A percentile compares a stretch with the other conserved stretches of the same genome.
Evolutionary conservation across 2,113 vertebrate species (phyloP).

Genomic region (Chloroceryle aenea): DNA sequence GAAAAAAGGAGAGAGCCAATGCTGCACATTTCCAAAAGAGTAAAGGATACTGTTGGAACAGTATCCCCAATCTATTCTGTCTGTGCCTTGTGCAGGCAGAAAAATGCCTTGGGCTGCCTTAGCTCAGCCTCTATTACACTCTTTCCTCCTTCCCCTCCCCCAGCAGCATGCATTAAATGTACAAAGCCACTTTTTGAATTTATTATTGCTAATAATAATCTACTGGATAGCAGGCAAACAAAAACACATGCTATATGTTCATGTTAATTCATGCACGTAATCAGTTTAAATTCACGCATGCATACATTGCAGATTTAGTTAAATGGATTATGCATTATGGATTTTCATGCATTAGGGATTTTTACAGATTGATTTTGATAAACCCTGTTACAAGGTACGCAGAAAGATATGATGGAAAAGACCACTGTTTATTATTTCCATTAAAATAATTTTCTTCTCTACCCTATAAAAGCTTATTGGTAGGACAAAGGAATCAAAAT

Average conservation of each 20-base stretch:
- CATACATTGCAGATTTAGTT: background rate
- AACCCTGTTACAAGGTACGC: background rate
- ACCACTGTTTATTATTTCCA: background rate
- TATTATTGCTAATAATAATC: conserved; percentile 37
- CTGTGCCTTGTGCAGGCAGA: conserved; percentile 51
- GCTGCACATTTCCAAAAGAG: conserved; percentile 29
- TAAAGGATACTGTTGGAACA: conserved; percentile 50
- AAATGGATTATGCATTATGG: background rate
- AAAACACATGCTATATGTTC: background rate
- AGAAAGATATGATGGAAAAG: background rate
- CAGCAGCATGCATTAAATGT: background rate
- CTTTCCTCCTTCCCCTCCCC: conserved; percentile 34
- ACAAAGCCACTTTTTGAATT: conserved; percentile 36
- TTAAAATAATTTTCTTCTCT: background rate
- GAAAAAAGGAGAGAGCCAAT: conserved; percentile 22
- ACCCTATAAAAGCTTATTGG: background rate
- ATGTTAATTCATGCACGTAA: background rate
- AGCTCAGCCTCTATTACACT: conserved; percentile 38
- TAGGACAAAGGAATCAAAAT: background rate
- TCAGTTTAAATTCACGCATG: background rate
- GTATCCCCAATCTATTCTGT: conserved; percentile 20
- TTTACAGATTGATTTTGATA: background rate
- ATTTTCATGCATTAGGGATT: background rate
- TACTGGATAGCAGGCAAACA: background rate
- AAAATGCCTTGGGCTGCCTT: conserved; percentile 56